phyloP scores from a whole-genome alignment of 1,140 invertebrate genomes.

The Cryptotermes secundus region DNA sequence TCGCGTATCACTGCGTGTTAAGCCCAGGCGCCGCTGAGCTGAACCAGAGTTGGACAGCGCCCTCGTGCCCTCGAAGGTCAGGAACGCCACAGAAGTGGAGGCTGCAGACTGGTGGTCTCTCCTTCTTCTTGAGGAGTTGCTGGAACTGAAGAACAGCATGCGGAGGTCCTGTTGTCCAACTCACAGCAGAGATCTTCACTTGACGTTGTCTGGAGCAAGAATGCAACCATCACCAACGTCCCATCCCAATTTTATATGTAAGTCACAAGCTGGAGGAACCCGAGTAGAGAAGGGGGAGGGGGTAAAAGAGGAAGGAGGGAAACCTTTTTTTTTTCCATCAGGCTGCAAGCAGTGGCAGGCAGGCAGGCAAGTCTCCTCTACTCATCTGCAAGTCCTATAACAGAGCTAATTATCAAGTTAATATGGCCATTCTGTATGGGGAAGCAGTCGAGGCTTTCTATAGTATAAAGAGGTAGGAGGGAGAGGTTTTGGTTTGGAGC shows the following conservation, averaged over 20 bases:
- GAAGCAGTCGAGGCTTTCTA: slow-evolving; percentile 35
- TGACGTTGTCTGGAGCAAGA: slow-evolving; percentile 39
- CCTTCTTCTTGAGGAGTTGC: neutral
- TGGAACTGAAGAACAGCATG: neutral
- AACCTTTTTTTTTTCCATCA: slow-evolving; percentile 34
- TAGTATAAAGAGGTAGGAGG: slow-evolving; percentile 43
- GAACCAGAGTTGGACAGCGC: too few relatives aligned
- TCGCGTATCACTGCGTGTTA: too few relatives aligned
- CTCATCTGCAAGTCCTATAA: slow-evolving; percentile 89
- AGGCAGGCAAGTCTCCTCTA: slow-evolving; percentile 46
- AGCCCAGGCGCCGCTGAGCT: too few relatives aligned
- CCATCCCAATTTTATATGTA: slow-evolving; percentile 45
- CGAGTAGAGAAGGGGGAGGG: slow-evolving; percentile 34
- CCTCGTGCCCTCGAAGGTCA: too few relatives aligned
- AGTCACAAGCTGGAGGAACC: slow-evolving; percentile 40
- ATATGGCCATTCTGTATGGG: slow-evolving; percentile 73
- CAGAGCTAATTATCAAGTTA: slow-evolving; percentile 87
- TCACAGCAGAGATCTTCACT: slow-evolving; percentile 32
- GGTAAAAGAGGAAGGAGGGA: slow-evolving; percentile 11
- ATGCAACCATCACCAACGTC: slow-evolving; percentile 40
- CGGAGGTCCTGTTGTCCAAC: neutral
- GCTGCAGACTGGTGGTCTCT: neutral
- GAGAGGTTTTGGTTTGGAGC: slow-evolving; percentile 47
- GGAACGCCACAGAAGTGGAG: neutral
- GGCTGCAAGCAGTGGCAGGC: slow-evolving; percentile 33